phyloP scores from a whole-genome alignment of 92 coral and sea anemone species.

The Parazoanthus darwini region DNA sequence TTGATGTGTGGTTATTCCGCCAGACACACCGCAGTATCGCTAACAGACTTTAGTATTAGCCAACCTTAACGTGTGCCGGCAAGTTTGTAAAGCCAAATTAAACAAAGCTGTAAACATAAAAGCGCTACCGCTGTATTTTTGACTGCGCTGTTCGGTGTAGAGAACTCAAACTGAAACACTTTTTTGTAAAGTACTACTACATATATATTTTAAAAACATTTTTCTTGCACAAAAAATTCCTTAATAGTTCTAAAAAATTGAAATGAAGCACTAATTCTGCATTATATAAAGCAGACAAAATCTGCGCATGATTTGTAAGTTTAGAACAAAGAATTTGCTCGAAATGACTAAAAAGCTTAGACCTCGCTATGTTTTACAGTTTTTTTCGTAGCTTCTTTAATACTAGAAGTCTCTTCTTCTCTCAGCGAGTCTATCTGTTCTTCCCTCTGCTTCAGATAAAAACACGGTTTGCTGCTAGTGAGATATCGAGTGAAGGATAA shows the following conservation, averaged over 20 bases:
- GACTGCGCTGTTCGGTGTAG: not conserved
- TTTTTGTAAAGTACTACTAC: not conserved
- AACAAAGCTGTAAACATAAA: not conserved
- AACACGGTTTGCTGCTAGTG: not conserved
- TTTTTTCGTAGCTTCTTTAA: not conserved
- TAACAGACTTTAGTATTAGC: not conserved
- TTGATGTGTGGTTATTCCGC: not conserved
- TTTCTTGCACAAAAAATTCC: not conserved
- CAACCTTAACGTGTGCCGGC: not conserved
- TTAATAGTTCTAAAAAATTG: too few relatives aligned
- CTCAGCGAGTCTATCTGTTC: not conserved
- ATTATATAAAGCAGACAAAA: not conserved
- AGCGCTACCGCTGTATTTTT: not conserved
- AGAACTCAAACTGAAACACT: too few relatives aligned
- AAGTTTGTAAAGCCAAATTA: not conserved
- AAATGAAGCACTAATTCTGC: not conserved
- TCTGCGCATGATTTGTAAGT: not conserved
- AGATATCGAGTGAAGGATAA: not conserved
- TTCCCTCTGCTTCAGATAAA: not conserved
- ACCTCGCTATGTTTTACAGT: not conserved
- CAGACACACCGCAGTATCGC: not conserved
- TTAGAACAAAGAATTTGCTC: not conserved
- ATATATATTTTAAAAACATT: not conserved
- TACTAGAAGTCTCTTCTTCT: not conserved
- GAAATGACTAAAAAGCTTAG: not conserved